Base-by-base conservation (phyloP, 1,140 invertebrate species). In the Pentalonia nigronervosa region DNA sequence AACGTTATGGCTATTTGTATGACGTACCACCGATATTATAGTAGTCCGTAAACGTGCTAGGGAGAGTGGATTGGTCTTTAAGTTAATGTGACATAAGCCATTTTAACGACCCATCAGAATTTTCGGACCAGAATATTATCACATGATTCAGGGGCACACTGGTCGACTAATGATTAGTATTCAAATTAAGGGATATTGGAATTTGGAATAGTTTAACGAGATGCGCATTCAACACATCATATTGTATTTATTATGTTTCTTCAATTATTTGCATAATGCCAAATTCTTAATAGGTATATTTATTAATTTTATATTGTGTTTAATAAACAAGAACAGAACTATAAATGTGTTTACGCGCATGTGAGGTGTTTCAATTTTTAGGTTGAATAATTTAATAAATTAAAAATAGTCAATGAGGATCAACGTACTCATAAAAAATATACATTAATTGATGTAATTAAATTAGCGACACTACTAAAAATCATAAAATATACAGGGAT, bases 71-170 rank as follows among this genome's bases (percentile, higher is more conserved):
- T 30, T 14, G 45, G 41, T 87, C 9, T 48, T 87, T 45, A 88
- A 48, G 30, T 88, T 88, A 88, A 88, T 88, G 86, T 48, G 45
- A 88, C 83, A 48, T 41, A 88, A 88, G 45, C 45, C 86, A 47
- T 88, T 48, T 88, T 47, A 88, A 48, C 45, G n/a, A 88, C 86
- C 86, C 86, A 34, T 88, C 47, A 88, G 30, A 17, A 47, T 48
- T n/a, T 88, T 48, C 45, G 30, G 45, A 86, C 41, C n/a, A 88
- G 47, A 50, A 88, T 36, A 84, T 34, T 88, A 50, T 88, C 45
- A 88, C 50, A 88, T 8, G 30, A 88, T n/a, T n/a, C 47, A 17
- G 60, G 21, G 11, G 60, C 30, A 84, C 11, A 14, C 20, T 14
- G n/a, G 0, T 48, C 86, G 30, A 47, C 47, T 50, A 88, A 48